Evolutionary conservation across 2,888 invertebrate species (phyloP).

Genomic region (Caenorhabditis auriculariae): DNA sequence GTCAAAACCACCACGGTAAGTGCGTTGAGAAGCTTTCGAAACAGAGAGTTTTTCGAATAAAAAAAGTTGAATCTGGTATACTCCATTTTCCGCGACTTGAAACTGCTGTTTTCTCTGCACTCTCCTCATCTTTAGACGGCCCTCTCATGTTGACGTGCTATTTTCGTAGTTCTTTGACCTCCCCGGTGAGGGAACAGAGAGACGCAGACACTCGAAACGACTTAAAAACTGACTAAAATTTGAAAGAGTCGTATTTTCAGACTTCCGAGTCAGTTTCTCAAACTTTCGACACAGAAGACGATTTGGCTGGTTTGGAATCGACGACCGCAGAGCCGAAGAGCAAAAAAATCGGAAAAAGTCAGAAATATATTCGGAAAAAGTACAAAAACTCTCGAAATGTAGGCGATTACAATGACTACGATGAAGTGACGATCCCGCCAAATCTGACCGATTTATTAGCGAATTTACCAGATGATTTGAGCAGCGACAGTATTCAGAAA

Average conservation of each 20-base stretch:
- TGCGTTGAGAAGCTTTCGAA: no score
- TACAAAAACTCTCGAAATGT: slow-evolving; percentile 6
- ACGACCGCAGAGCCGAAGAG: slow-evolving; percentile 10
- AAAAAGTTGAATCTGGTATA: no score
- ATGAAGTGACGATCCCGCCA: slow-evolving; percentile 60
- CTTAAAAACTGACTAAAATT: not conserved
- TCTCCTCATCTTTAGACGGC: no score
- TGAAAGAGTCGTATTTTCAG: no score
- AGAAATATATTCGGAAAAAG: no score
- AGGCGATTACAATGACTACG: slow-evolving; percentile 58
- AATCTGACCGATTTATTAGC: slow-evolving; percentile 58
- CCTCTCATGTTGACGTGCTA: no score
- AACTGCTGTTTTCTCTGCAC: no score
- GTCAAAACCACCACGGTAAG: no score
- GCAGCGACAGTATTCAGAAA: slow-evolving; percentile 53
- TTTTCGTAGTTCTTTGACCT: no score
- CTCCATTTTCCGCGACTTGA: no score
- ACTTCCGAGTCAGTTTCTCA: slow-evolving; percentile 48
- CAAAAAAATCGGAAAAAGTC: slow-evolving; percentile 24
- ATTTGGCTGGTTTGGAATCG: slow-evolving; percentile 29
- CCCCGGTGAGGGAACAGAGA: no score
- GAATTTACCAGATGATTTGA: slow-evolving; percentile 57
- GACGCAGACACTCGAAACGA: no score
- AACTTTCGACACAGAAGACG: slow-evolving; percentile 59
- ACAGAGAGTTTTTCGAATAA: not conserved